Evolutionary conservation across 2,113 vertebrate species (phyloP).

Genomic region (Oophaga pumilio): DNA sequence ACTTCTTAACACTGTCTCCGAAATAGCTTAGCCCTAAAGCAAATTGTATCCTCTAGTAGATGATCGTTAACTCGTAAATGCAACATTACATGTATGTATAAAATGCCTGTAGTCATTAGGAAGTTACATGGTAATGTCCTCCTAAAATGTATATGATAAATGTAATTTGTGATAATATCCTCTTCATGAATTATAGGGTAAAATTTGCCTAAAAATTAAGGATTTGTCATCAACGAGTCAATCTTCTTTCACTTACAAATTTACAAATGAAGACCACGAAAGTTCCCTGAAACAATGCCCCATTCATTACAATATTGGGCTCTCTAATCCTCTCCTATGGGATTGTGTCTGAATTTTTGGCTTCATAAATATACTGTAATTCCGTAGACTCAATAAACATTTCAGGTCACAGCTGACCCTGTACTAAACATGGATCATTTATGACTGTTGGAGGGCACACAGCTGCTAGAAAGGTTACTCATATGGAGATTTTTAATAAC

Average conservation of each 20-base stretch:
- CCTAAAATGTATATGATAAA: too few relatives aligned
- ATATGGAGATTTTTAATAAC: neutral
- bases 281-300: neutral
- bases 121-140: neutral
- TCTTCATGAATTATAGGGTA: too few relatives aligned
- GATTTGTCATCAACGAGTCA: neutral
- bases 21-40: neutral
- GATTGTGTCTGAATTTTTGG: neutral
- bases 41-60: neutral
- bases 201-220: neutral
- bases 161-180: too few relatives aligned
- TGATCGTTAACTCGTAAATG: conserved; percentile 3
- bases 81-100: neutral
- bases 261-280: neutral
- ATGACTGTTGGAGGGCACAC: conserved; percentile 15
- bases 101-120: neutral
- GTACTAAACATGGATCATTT: conserved; percentile 8
- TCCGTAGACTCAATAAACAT: neutral
- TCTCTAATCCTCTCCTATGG: neutral
- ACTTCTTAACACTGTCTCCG: neutral
- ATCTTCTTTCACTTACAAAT: neutral
- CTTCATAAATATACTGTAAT: neutral
- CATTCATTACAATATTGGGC: neutral
- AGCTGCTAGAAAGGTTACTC: neutral
- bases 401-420: conserved; percentile 16